These are phyloP conservation scores for Lycodopsis pacificus DNA, from an alignment of 2,797 vertebrate genomes.

Conservation along the genomic window DNA sequence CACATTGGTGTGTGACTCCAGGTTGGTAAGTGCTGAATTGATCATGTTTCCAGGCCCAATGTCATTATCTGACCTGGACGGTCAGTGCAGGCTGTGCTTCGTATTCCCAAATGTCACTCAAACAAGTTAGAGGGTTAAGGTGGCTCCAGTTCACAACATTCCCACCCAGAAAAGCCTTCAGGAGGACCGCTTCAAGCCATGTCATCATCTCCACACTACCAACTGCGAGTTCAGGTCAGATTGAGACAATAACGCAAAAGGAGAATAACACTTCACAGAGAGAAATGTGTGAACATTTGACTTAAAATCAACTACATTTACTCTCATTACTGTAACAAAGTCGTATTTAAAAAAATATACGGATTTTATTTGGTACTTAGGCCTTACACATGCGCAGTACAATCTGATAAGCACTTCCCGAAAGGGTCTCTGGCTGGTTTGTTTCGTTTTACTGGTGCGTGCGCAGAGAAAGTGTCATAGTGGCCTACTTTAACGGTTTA, in stretches of 20 bases:
- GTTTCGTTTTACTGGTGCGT: no score
- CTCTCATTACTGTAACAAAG: not conserved
- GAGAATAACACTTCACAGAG: not conserved
- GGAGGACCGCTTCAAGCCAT: not conserved
- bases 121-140: conserved; percentile 17
- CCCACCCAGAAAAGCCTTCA: not conserved
- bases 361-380: not conserved
- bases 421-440: no score
- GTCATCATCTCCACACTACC: not conserved
- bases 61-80: conserved; percentile 21
- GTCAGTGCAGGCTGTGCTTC: not conserved
- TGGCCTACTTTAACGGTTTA: no score
- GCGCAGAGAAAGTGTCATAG: no score
- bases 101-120: conserved; percentile 34
- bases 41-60: conserved; percentile 3
- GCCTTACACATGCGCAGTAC: not conserved
- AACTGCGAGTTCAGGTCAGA: no score
- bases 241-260: not conserved
- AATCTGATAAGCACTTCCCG: no score
- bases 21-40: conserved; percentile 14
- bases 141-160: conserved; percentile 23
- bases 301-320: not conserved
- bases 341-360: not conserved
- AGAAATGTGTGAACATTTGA: not conserved
- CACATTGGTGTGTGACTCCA: not conserved